Conservation (phyloP, 2,797 vertebrate genomes). For the Coreius guichenoti region DNA sequence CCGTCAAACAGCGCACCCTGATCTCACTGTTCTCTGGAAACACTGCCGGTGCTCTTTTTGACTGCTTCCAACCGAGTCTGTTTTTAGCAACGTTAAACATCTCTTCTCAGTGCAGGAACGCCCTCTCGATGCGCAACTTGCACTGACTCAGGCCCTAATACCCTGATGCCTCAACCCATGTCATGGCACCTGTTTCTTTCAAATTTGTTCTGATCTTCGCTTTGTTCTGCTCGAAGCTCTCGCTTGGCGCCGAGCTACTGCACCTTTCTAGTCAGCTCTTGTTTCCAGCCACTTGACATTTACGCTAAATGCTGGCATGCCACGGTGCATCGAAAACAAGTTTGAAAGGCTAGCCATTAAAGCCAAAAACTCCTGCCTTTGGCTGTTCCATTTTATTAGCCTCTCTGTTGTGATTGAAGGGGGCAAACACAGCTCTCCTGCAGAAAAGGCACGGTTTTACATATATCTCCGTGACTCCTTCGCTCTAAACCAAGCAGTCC, state of each 20-base stretch:
- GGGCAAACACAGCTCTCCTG: neutral
- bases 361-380: constrained; percentile 35
- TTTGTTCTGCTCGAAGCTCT: constrained; percentile 40
- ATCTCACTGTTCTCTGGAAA: constrained; percentile 39
- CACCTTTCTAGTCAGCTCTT: constrained; percentile 45
- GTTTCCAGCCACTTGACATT: constrained; percentile 45
- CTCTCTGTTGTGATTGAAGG: constrained; percentile 40
- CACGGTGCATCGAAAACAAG: constrained; percentile 39
- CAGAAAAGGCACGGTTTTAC: constrained; percentile 47
- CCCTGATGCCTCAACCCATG: constrained; percentile 11
- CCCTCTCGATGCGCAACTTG: neutral
- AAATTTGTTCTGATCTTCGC: constrained; percentile 25
- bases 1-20: constrained; percentile 22
- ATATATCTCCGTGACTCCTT: constrained; percentile 46
- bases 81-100: constrained; percentile 3
- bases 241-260: neutral
- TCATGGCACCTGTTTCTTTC: constrained; percentile 37
- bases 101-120: constrained; percentile 5
- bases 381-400: constrained; percentile 56
- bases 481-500: constrained; percentile 23
- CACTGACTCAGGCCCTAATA: constrained; percentile 11
- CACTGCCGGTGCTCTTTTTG: constrained; percentile 21
- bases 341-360: constrained; percentile 43
- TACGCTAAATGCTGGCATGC: constrained; percentile 35
- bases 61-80: constrained; percentile 27